Evolutionary conservation across 1,140 invertebrate species (phyloP).

Genomic region (Drosophila sechellia): DNA sequence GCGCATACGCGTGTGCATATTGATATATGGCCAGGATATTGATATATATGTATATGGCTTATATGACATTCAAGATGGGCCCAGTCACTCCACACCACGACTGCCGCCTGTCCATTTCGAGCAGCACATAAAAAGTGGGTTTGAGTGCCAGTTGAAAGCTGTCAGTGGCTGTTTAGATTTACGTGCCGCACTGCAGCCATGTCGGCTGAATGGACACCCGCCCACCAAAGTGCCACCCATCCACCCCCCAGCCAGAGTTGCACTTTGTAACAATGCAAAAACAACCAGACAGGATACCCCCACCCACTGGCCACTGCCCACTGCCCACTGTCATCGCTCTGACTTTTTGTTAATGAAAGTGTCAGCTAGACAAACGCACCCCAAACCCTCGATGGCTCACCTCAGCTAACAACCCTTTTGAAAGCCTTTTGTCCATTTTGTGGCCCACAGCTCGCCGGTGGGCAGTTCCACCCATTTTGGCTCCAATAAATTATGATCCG

Average conservation of each 20-base stretch:
- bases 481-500: slow-evolving; percentile 79
- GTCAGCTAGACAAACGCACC: slow-evolving; percentile 77
- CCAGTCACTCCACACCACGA: slow-evolving; percentile 1
- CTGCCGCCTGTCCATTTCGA: slow-evolving; percentile 48
- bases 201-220: slow-evolving; percentile 62
- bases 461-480: slow-evolving; percentile 56
- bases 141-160: slow-evolving; percentile 67
- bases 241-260: slow-evolving; percentile 23
- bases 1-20: slow-evolving; percentile 33
- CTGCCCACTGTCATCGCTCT: slow-evolving; percentile 70
- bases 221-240: slow-evolving; percentile 7
- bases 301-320: not conserved
- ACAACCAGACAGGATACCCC: slow-evolving; percentile 38
- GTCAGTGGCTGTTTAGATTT: slow-evolving; percentile 81
- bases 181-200: slow-evolving; percentile 79
- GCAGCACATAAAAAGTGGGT: slow-evolving; percentile 60
- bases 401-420: slow-evolving; percentile 7
- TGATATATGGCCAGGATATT: slow-evolving; percentile 67
- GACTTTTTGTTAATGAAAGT: slow-evolving; percentile 83
- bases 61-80: slow-evolving; percentile 67
- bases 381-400: slow-evolving; percentile 18
- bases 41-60: slow-evolving; percentile 36
- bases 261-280: slow-evolving; percentile 80
- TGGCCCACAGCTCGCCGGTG: slow-evolving; percentile 1
- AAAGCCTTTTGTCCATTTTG: slow-evolving; percentile 17